phyloP scores from a whole-genome alignment of 2,113 vertebrate species.

The Oncorhynchus gorbuscha region DNA sequence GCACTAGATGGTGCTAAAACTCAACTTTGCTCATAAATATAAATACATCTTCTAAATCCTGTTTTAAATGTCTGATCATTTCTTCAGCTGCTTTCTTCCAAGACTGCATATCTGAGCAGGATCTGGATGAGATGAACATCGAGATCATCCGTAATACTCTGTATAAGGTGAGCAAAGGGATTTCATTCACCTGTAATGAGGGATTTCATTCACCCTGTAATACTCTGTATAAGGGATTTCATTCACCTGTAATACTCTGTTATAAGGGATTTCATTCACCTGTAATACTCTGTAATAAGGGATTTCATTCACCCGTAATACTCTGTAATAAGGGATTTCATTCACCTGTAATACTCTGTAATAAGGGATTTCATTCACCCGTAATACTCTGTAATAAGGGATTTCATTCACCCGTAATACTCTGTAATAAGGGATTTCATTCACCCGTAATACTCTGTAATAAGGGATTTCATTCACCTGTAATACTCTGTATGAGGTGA shows the following conservation, averaged over 20 bases:
- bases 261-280: slow-evolving; percentile 74
- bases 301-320: not conserved
- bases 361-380: too few relatives aligned
- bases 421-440: too few relatives aligned
- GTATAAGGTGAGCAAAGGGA: too few relatives aligned
- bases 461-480: slow-evolving; percentile 37
- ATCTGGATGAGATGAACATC: slow-evolving; percentile 86
- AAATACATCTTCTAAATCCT: not conserved
- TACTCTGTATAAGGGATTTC: slow-evolving; percentile 35
- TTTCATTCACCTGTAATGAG: too few relatives aligned
- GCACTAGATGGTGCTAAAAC: not conserved
- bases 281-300: slow-evolving; percentile 81
- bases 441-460: slow-evolving; percentile 83
- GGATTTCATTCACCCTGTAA: not conserved
- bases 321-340: too few relatives aligned
- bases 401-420: too few relatives aligned
- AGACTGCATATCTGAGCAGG: slow-evolving; percentile 84
- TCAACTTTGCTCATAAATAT: too few relatives aligned
- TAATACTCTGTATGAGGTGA: slow-evolving; percentile 90
- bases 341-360: too few relatives aligned
- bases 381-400: too few relatives aligned
- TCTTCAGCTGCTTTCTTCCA: slow-evolving; percentile 84
- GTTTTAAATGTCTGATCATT: not conserved
- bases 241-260: slow-evolving; percentile 80
- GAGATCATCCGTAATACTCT: slow-evolving; percentile 69